Evolutionary conservation across 2,888 invertebrate genomes (phyloP), one percentile per base, ranked within the genome.

Genomic region (Crepidodera aurea): DNA sequence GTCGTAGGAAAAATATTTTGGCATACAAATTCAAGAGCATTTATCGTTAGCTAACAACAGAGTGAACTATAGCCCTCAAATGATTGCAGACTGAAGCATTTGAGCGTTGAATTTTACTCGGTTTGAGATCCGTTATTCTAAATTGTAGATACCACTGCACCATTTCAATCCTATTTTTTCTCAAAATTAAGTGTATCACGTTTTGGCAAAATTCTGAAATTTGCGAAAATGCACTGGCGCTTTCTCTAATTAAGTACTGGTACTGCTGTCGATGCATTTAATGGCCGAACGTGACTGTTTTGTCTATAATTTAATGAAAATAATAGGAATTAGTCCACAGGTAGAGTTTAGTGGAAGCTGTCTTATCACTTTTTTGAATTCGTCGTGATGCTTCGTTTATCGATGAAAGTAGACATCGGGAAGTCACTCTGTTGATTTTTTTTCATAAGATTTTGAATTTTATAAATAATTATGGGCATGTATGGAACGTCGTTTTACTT

Each of bases 201-300:
- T 5, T 32, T 32, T 2, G 32, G 4, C 2, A 32, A 32, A 32
- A 2, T 32, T 8, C 32, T 32, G 2, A 37, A 37, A 37, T 37
- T 51, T n/a, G 18, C 34, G 12, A 34, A 51, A 51, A 51, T 34
- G 5, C 12, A 19, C n/a, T 13, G 4, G n/a, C 15, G 57, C 65
- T 65, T 65, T 65, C 65, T 65, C 62, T 62, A 65, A 65, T 65
- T 65, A 65, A 60, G 46, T 56, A 57, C 60, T 39, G 50, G 39
- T 54, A 42, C 44, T 40, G 58, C 16, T 27, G 42, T 37, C 27
- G 60, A 34, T 32, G 27, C 34, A 60, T 51, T 39, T 51, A 56
- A 64, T 48, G 53, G 50, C 3, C 16, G 8, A 39, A 62, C 65
- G 65, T 65, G 65, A 65, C 65, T 60, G 19, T 58, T 62, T 60